Evolutionary conservation across 2,113 vertebrate genomes (phyloP).

Genomic region (Callaeas wilsoni): DNA sequence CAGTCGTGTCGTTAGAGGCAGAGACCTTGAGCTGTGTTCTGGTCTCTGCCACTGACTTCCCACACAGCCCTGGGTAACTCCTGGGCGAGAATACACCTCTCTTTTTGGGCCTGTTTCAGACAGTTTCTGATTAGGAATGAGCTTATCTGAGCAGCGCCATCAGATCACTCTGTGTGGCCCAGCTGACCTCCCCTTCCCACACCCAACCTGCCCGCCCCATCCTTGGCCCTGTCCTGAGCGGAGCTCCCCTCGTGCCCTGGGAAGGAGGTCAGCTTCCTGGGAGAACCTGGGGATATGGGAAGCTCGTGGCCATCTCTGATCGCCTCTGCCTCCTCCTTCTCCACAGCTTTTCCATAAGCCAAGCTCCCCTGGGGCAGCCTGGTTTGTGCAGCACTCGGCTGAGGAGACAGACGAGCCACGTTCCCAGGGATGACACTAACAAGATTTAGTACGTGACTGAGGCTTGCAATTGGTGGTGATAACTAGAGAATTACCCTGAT

Average conservation of each 20-base stretch:
- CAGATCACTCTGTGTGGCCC: neutral
- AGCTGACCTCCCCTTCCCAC: neutral
- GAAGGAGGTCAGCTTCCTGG: too few relatives aligned
- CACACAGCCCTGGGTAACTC: neutral
- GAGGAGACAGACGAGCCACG: neutral
- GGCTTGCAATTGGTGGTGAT: conserved; percentile 43
- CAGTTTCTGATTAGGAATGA: neutral
- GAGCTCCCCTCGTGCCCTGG: neutral
- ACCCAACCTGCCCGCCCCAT: neutral
- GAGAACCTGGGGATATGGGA: neutral
- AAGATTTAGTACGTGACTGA: conserved; percentile 40
- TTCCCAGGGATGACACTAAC: conserved; percentile 31
- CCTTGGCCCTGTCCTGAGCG: neutral
- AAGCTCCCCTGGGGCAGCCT: conserved; percentile 3
- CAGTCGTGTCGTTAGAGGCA: neutral
- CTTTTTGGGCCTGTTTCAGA: neutral
- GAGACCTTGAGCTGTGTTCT: neutral
- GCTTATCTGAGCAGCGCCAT: neutral
- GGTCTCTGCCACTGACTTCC: neutral
- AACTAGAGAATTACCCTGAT: conserved; percentile 65
- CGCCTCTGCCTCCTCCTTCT: neutral
- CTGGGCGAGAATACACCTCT: neutral
- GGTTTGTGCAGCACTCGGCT: neutral
- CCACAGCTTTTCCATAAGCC: neutral
- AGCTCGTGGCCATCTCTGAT: neutral